Evolutionary conservation across 2,888 invertebrate genomes (phyloP).

Genomic region (Plebejus melissa): DNA sequence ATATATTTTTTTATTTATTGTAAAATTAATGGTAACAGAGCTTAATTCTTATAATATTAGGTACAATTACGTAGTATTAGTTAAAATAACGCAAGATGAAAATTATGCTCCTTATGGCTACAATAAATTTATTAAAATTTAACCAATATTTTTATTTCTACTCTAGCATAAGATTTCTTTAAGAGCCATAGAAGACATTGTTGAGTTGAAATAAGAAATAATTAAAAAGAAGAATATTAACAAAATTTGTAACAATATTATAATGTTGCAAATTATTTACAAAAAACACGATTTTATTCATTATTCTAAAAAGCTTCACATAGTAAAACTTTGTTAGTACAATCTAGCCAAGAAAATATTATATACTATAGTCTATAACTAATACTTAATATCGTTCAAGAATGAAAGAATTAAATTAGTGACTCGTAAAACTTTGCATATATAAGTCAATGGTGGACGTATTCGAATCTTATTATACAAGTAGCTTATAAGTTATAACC

Average conservation of each 20-base stretch:
- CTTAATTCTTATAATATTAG: constrained; percentile 41
- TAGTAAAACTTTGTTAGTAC: not conserved
- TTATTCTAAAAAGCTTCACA: not conserved
- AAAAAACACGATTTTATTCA: not conserved
- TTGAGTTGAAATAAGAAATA: not conserved
- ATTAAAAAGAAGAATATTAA: not conserved
- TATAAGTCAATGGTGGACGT: not conserved
- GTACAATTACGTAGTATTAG: constrained; percentile 28
- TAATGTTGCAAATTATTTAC: not conserved
- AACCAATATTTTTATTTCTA: not conserved
- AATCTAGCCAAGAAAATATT: not conserved
- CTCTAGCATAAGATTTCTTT: not conserved
- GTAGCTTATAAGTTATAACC: not conserved
- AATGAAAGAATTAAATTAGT: constrained; percentile 6
- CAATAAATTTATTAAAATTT: constrained; percentile 43
- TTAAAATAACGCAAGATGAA: constrained; percentile 40
- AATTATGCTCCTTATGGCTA: constrained; percentile 45
- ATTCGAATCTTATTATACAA: not conserved
- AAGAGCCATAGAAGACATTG: not conserved
- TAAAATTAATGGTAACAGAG: constrained; percentile 53
- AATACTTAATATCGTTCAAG: not conserved
- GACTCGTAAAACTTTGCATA: not conserved
- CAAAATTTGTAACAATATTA: not conserved
- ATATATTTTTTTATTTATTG: constrained; percentile 40
- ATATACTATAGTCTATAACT: not conserved